Base-by-base conservation (phyloP, 2,113 vertebrate species). In the Sander vitreus region DNA sequence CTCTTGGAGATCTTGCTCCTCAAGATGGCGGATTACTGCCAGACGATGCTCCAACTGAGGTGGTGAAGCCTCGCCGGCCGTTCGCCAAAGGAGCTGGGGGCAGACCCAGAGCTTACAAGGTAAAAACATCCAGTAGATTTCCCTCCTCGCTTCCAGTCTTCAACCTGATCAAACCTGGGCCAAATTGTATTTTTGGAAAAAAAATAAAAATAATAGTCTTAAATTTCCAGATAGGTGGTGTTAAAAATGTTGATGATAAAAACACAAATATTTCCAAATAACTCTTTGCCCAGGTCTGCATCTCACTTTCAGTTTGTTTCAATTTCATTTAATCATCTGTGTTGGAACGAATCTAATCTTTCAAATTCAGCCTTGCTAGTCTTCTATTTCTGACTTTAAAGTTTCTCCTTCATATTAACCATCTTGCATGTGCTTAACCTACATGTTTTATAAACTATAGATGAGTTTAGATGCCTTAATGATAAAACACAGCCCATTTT, bases 41-140 rank as follows among this genome's bases (percentile, higher is more conserved):
- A 12, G 78, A 88, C 2, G 73, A 83, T 3, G 72, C 58, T 57
- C 78, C 78, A 5, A 18, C 77, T 12, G 94, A 94, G 55, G 47
- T 16, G 2, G 48, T 67, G 76, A 95, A 79, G 68, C 85, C 87
- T 43, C 93, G 93, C 2, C 81, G 93, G 30, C 75, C 54, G 0
- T 85, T 91, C 47, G 68, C 84, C 33, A 93, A 47, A 85, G 88
- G 87, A 53, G 19, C 54, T 1, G 87, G 50, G 30, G 59, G 75
- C 60, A 89, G 90, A 74, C 88, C 89, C 27, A 81, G 86, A 87
- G 51, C 68, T 18, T 72, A 91, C 64, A 95, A 95, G 94, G 95
- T 96, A 94, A 94, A 79, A 36, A 62, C 76, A 59, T 25, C 21
- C 15, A 33, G 15, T 21, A 70, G 18, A 67, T 75, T 80, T 23